Evolutionary conservation across 1,140 invertebrate genomes (phyloP).

Genomic region (Radopholus similis): DNA sequence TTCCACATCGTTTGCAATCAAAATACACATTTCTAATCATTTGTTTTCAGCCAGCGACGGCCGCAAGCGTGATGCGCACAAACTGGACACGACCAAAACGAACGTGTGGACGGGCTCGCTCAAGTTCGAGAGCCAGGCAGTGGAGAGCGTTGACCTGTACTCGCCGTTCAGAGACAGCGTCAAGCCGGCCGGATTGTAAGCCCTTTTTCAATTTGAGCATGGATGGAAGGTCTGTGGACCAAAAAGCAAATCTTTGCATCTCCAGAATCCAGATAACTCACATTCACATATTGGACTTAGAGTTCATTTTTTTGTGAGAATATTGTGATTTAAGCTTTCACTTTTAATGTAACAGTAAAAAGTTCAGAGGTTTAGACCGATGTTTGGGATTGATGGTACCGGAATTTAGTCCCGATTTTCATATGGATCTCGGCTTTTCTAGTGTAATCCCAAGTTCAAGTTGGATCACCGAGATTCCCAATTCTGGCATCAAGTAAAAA

Average conservation of each 20-base stretch:
- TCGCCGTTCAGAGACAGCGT: slow-evolving; percentile 9
- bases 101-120: slow-evolving; percentile 14
- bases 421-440: too few species aligned
- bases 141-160: slow-evolving; percentile 12
- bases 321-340: too few species aligned
- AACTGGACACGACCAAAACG: not conserved
- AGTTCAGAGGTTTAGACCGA: too few species aligned
- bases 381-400: not conserved
- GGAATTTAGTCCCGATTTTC: not conserved
- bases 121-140: not conserved
- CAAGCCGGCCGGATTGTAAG: slow-evolving; percentile 8
- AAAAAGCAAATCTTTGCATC: too few species aligned
- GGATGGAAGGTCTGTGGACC: too few species aligned
- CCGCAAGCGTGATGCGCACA: not conserved
- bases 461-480: too few species aligned
- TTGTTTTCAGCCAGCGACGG: not conserved
- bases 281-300: not conserved
- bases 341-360: too few species aligned
- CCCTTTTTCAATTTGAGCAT: slow-evolving; percentile 6
- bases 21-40: not conserved
- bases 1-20: not conserved
- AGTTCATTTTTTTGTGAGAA: slow-evolving; percentile 8
- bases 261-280: too few species aligned
- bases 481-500: too few species aligned
- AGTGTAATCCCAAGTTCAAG: too few species aligned